Conservation (phyloP, 2,888 invertebrate species). For the Ephialtes manifestator region DNA sequence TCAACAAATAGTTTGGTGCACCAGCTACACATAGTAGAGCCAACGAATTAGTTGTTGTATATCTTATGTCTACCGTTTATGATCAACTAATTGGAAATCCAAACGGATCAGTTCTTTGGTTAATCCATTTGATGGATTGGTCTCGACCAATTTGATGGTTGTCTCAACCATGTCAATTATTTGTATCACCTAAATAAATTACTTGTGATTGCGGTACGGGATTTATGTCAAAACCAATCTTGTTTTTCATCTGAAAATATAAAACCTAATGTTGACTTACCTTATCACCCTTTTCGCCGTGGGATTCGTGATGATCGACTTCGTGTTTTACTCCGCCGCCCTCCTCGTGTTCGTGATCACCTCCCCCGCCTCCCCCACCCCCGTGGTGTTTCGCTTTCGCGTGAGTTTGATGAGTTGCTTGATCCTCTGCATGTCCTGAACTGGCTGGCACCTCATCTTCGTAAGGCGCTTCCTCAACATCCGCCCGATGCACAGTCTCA, state of each 20-base stretch:
- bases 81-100: no score
- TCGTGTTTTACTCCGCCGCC: slow-evolving; percentile 80
- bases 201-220: no score
- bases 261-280: slow-evolving; percentile 63
- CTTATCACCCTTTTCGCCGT: slow-evolving; percentile 83
- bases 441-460: slow-evolving; percentile 44
- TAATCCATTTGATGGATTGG: no score
- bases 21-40: no score
- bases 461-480: slow-evolving; percentile 8
- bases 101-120: no score
- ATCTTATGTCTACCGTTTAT: no score
- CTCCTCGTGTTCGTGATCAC: slow-evolving; percentile 20
- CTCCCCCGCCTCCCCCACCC: slow-evolving; percentile 73
- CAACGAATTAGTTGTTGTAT: no score
- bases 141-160: no score
- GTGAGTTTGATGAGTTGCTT: slow-evolving; percentile 47
- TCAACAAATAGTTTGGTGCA: no score
- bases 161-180: no score
- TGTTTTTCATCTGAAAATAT: neutral
- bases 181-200: no score
- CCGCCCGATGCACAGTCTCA: slow-evolving; percentile 32
- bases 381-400: slow-evolving; percentile 41
- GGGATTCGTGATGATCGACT: slow-evolving; percentile 79
- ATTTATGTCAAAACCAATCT: neutral
- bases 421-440: slow-evolving; percentile 47